Evolutionary conservation across 2,797 vertebrate species (phyloP).

Genomic region (Pseudochromis fuscus): DNA sequence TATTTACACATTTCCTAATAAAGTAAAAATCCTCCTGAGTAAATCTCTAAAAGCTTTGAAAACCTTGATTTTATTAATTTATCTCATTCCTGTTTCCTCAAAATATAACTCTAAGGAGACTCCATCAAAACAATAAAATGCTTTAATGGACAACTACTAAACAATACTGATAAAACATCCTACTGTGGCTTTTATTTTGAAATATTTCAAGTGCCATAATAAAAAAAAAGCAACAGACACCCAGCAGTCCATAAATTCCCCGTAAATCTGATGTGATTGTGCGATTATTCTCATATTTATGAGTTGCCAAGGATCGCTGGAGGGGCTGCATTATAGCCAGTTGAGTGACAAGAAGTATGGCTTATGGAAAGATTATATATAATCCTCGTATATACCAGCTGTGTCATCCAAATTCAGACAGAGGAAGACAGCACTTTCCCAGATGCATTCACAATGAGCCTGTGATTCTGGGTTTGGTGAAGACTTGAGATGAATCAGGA

Average conservation of each 20-base stretch:
- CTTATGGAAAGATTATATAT: neutral
- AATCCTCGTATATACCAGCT: too few relatives aligned
- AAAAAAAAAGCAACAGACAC: neutral
- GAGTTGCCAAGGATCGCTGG: neutral
- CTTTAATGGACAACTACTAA: too few relatives aligned
- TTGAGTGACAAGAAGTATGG: neutral
- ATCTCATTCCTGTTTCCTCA: too few relatives aligned
- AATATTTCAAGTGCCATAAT: neutral
- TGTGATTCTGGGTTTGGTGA: neutral
- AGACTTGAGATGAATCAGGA: neutral
- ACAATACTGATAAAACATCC: too few relatives aligned
- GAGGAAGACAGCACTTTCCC: neutral
- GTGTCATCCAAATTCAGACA: neutral
- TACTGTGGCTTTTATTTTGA: neutral
- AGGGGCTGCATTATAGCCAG: conserved; percentile 1
- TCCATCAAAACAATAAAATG: too few relatives aligned
- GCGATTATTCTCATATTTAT: neutral
- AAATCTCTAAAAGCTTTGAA: too few relatives aligned
- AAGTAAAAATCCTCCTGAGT: too few relatives aligned
- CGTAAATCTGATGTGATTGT: neutral
- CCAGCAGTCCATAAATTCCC: neutral
- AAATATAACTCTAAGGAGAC: too few relatives aligned
- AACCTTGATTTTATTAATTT: too few relatives aligned
- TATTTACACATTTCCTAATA: too few relatives aligned
- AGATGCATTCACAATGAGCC: neutral